A percentile compares a stretch with the other conserved stretches of the same genome.
Conservation (phyloP, 2,113 vertebrate species). For the Chloebia gouldiae region DNA sequence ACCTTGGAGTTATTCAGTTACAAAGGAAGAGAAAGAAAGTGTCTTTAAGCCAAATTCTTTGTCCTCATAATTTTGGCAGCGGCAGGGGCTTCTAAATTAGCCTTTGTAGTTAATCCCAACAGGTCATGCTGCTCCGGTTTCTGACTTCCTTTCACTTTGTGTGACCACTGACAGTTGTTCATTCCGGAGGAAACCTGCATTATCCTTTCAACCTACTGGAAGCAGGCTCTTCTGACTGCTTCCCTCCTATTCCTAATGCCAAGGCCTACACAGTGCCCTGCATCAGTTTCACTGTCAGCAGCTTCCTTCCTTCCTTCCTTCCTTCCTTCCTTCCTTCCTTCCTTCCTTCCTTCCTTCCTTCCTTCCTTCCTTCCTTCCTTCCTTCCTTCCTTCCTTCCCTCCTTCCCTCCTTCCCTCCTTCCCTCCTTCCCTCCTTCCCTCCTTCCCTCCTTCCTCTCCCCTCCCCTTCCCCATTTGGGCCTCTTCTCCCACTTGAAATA, state of each 20-base stretch:
- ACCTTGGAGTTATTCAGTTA: background rate
- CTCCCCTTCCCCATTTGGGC: background rate
- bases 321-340: background rate
- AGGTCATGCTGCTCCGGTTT: background rate
- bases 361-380: background rate
- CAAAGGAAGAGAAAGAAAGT: background rate
- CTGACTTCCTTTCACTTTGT: background rate
- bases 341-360: background rate
- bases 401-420: background rate
- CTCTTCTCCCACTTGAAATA: background rate
- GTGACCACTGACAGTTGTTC: background rate
- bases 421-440: background rate
- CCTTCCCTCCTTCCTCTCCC: background rate
- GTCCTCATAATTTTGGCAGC: background rate
- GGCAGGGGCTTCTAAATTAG: background rate
- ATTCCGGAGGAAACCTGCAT: background rate
- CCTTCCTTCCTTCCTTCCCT: background rate
- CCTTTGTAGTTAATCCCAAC: background rate
- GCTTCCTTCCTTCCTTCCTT: background rate
- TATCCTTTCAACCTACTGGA: background rate
- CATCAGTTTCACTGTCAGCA: background rate
- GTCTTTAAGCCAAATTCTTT: background rate
- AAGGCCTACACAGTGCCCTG: background rate
- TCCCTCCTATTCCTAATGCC: background rate
- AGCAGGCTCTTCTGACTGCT: background rate